Conservation (phyloP, 2,888 invertebrate species). For the Abrostola triplasia region DNA sequence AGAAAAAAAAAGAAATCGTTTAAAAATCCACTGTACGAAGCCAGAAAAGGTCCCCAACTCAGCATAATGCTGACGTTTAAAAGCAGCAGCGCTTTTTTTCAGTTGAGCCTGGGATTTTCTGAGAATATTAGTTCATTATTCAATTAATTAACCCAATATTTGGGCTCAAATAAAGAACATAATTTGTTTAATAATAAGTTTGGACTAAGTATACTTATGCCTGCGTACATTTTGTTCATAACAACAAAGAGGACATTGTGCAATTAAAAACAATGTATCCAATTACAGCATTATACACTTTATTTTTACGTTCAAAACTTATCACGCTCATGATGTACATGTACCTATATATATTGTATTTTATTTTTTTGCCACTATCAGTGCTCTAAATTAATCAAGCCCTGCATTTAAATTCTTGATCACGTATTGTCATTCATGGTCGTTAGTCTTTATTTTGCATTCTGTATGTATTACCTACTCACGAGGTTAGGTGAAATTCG, state of each 20-base stretch:
- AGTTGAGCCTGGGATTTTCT: no score
- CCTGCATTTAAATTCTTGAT: conserved; percentile 17
- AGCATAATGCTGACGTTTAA: no score
- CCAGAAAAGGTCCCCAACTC: no score
- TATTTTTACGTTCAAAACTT: conserved; percentile 24
- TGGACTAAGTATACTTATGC: not conserved
- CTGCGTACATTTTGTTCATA: conserved; percentile 4
- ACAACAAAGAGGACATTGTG: conserved; percentile 17
- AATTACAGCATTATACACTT: conserved; percentile 30
- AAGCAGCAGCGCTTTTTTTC: no score
- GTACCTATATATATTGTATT: conserved; percentile 23
- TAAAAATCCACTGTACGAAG: no score
- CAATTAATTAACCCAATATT: no score
- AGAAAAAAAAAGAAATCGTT: no score
- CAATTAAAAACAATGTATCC: conserved; percentile 40
- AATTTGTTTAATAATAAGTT: not conserved
- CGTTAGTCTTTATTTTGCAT: conserved; percentile 40
- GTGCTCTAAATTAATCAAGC: conserved; percentile 20
- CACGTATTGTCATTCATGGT: conserved; percentile 30
- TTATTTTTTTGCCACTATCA: conserved; percentile 10
- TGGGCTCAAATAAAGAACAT: no score
- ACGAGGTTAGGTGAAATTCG: conserved; percentile 41
- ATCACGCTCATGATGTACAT: conserved; percentile 24
- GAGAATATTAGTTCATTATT: no score
- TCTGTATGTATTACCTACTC: conserved; percentile 29